Conservation (phyloP, 2,113 vertebrate species). For the Nanorana parkeri region DNA sequence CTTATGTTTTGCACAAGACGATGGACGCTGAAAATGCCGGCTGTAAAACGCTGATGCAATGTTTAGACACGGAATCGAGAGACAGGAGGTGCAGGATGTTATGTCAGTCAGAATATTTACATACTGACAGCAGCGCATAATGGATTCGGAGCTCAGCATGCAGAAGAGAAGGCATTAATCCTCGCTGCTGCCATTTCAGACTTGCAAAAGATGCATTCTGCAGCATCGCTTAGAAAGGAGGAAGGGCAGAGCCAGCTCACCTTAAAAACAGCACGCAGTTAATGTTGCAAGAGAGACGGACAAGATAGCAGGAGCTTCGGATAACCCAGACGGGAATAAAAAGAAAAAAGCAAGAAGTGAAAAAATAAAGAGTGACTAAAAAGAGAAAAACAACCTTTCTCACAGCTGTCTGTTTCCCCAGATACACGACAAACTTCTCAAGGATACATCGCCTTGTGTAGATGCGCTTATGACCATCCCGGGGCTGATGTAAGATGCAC, state of each 20-base stretch:
- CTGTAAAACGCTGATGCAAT: conserved; percentile 46
- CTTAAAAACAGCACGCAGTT: conserved; percentile 88
- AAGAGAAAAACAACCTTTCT: conserved; percentile 7
- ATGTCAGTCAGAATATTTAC: conserved; percentile 79
- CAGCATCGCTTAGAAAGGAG: conserved; percentile 73
- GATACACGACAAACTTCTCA: conserved; percentile 29
- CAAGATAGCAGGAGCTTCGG: conserved; percentile 86
- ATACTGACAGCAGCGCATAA: conserved; percentile 81
- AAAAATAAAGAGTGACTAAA: conserved; percentile 69
- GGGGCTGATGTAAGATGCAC: conserved; percentile 23
- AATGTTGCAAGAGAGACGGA: conserved; percentile 89
- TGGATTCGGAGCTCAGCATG: conserved; percentile 76
- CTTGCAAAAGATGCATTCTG: conserved; percentile 72
- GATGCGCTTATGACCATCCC: conserved; percentile 21
- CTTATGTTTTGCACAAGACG: conserved; percentile 73
- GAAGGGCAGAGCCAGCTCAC: conserved; percentile 81
- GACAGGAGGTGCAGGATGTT: conserved; percentile 62
- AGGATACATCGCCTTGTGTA: conserved; percentile 13
- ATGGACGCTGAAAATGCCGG: conserved; percentile 70
- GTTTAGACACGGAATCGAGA: conserved; percentile 20
- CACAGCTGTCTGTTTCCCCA: conserved; percentile 8
- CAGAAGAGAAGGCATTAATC: conserved; percentile 82
- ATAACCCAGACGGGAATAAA: conserved; percentile 81
- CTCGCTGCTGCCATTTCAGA: conserved; percentile 81
- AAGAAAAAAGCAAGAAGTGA: conserved; percentile 83